Base-by-base conservation (phyloP, 2,797 vertebrate genomes). In the Gadopsis bispinosus region DNA sequence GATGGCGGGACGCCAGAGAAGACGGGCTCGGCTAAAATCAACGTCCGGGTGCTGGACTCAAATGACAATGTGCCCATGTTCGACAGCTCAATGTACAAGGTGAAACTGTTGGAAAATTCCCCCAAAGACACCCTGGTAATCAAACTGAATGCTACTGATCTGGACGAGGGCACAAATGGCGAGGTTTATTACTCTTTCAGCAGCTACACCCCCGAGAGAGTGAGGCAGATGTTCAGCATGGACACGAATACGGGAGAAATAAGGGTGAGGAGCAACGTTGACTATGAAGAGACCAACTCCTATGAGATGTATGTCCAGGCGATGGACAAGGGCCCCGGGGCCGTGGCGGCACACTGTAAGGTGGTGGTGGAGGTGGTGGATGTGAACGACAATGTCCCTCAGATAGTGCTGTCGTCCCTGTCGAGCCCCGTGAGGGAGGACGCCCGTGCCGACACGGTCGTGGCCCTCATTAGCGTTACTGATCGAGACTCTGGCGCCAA, bases 261-360 rank as follows among this genome's bases (percentile, higher is more conserved):
- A 79, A 80, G 97, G 82, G 96, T 99, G 63, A 96, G 95, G 68
- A 97, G 94, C 87, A 96, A 94, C 4, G 94, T 99, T 69, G 97
- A 99, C 91, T 99, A 97, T 16, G 98, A 99, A 84, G 97, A 98
- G 76, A 97, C 97, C 70, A 97, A 96, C 84, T 96, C 96, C 17
- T 99, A 98, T 47, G 97, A 99, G 93, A 97, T 99, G 93, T 99
- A 98, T 75, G 96, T 99, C 43, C 98, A 99, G 85, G 98, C 97
- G 2, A 97, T 97, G 84, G 98, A 99, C 86, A 96, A 95, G 87
- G 98, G 98, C 41, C 95, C 97, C 0, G 97, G 98, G 47, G 96
- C 97, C 0, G 95, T 99, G 93, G 95, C 96, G 0, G 97, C 97
- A 4, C 97, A 99, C 91, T 99, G 97, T 87, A 99, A 99, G 77